These are phyloP conservation scores for Vanessa atalanta DNA, from an alignment of 1,140 invertebrate genomes.

Conservation along the genomic window DNA sequence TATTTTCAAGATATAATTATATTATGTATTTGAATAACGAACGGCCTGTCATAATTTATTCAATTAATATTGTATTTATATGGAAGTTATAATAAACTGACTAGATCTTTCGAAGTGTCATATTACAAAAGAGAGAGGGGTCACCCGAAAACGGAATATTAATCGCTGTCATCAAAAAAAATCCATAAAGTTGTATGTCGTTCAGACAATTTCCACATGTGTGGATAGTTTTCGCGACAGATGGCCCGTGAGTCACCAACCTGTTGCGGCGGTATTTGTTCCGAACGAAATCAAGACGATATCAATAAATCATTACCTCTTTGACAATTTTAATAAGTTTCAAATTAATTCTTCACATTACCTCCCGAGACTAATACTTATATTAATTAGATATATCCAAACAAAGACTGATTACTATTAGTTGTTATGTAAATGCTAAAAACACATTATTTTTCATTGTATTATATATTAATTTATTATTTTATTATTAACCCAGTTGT, in stretches of 20 bases:
- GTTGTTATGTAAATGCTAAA: too few relatives aligned
- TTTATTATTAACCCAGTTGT: too few relatives aligned
- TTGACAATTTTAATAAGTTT: conserved; percentile 43
- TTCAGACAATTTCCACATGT: conserved; percentile 69
- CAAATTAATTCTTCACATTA: conserved; percentile 34
- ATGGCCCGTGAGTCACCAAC: conserved; percentile 75
- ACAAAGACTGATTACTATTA: too few relatives aligned
- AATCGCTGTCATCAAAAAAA: conserved; percentile 49
- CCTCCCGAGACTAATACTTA: not conserved
- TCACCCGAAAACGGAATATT: conserved; percentile 56
- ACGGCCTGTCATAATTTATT: conserved; percentile 40
- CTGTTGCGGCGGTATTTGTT: conserved; percentile 53
- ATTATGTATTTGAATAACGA: conserved; percentile 39
- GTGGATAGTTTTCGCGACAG: conserved; percentile 73
- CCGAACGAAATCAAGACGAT: conserved; percentile 32
- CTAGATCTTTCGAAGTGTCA: conserved; percentile 48
- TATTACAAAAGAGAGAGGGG: conserved; percentile 53
- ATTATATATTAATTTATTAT: too few relatives aligned
- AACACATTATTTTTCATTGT: too few relatives aligned
- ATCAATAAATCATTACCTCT: conserved; percentile 57
- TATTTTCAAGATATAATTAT: conserved; percentile 37
- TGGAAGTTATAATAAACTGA: conserved; percentile 19
- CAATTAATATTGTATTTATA: conserved; percentile 37
- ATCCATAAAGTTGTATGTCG: conserved; percentile 54
- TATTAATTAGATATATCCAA: too few relatives aligned